These are phyloP conservation scores for Gnatocerus cornutus DNA, from an alignment of 2,888 invertebrate species.

Conservation along the genomic window DNA sequence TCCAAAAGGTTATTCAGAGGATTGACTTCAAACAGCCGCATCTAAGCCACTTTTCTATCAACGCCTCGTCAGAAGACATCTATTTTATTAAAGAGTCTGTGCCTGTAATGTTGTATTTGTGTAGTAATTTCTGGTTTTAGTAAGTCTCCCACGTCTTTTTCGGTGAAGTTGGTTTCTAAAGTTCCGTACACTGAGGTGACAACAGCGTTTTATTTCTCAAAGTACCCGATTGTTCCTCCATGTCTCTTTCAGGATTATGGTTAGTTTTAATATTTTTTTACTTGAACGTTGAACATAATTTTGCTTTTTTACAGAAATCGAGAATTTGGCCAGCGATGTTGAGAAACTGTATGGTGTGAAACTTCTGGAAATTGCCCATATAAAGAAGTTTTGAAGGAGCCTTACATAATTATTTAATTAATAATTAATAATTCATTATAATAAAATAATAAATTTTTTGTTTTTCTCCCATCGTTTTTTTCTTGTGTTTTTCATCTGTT, in stretches of 20 bases:
- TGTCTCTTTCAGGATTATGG: conserved; percentile 54
- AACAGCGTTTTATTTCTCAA: conserved; percentile 54
- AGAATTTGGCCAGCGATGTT: not conserved
- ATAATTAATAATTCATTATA: no score
- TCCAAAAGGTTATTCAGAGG: not conserved
- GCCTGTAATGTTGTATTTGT: not conserved
- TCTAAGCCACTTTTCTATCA: not conserved
- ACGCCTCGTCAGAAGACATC: not conserved
- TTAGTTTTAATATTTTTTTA: conserved; percentile 9
- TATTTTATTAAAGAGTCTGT: conserved; percentile 11
- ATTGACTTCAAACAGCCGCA: conserved; percentile 3
- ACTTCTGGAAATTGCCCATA: not conserved
- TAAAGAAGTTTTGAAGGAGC: no score
- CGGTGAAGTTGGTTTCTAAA: conserved; percentile 46
- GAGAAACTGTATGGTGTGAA: not conserved
- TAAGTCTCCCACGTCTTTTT: conserved; percentile 37
- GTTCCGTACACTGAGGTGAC: conserved; percentile 48
- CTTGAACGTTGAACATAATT: no score
- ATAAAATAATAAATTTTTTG: no score
- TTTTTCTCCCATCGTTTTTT: no score
- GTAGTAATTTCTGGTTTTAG: conserved; percentile 5
- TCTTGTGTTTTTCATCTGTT: no score
- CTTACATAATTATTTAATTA: no score
- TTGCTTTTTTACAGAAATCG: no score
- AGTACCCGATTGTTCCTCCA: conserved; percentile 55